phyloP scores from a whole-genome alignment of 2,113 vertebrate species.

The Girardinichthys multiradiatus region DNA sequence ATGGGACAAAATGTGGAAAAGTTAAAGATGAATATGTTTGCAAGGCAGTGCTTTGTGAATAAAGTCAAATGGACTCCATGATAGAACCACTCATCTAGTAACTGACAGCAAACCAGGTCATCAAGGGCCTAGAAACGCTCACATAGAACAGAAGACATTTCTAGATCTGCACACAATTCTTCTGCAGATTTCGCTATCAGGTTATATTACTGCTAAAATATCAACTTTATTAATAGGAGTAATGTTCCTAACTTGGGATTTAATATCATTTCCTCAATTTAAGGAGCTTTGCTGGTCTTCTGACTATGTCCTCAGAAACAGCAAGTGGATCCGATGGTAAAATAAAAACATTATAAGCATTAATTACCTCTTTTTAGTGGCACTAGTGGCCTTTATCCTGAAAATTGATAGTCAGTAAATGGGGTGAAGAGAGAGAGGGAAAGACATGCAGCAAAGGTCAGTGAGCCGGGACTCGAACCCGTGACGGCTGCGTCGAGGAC shows the following conservation, averaged over 20 bases:
- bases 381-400: no score
- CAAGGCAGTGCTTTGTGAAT: not conserved
- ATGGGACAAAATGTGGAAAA: no score
- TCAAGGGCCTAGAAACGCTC: not conserved
- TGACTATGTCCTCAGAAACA: not conserved
- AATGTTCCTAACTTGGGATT: not conserved
- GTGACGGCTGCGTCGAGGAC: no score
- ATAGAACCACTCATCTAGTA: not conserved
- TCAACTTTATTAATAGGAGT: not conserved
- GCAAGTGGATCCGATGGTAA: not conserved
- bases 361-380: not conserved
- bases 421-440: no score
- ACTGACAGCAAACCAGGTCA: not conserved
- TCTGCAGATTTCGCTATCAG: not conserved
- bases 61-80: not conserved
- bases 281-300: not conserved
- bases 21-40: no score
- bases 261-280: not conserved
- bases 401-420: no score
- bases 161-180: not conserved
- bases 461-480: no score
- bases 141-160: not conserved
- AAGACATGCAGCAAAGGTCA: no score
- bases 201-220: not conserved
- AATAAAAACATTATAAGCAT: not conserved